A percentile compares a stretch with the other conserved stretches of the same genome.
phyloP scores from a whole-genome alignment of 2,113 vertebrate genomes.

The Osmerus eperlanus region DNA sequence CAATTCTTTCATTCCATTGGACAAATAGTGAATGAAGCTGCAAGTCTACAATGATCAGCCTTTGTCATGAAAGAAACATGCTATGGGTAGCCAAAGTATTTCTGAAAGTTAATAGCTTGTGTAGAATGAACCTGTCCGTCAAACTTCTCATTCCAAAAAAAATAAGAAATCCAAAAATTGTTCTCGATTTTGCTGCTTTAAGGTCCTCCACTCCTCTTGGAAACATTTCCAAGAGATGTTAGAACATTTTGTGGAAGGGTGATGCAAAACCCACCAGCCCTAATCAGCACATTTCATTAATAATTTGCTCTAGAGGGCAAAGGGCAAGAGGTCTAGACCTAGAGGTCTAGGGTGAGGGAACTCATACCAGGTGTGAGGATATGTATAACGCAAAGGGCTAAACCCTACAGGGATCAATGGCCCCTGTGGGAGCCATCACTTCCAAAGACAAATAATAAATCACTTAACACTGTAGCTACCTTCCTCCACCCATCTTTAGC shows the following conservation, averaged over 20 bases:
- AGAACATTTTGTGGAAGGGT: too few species aligned
- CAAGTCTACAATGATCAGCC: neutral
- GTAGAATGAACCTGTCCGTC: too few species aligned
- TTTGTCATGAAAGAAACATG: neutral
- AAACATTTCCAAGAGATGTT: too few species aligned
- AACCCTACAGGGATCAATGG: neutral
- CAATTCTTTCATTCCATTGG: neutral
- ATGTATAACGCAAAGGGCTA: neutral
- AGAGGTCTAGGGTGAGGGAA: neutral
- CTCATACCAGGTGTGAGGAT: neutral
- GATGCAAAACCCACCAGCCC: too few species aligned
- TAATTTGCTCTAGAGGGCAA: neutral
- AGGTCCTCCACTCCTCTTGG: too few species aligned
- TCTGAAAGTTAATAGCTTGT: neutral
- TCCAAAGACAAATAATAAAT: conserved; percentile 1
- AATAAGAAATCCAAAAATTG: too few species aligned
- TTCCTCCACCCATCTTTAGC: neutral
- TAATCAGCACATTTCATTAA: neutral
- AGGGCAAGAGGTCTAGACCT: neutral
- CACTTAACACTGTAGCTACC: neutral
- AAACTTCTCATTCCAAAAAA: too few species aligned
- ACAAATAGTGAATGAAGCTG: neutral
- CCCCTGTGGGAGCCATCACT: neutral
- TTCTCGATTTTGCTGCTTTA: too few species aligned
- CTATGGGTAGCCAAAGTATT: neutral